phyloP scores from a whole-genome alignment of 2,797 vertebrate genomes.

The Polyboroides typus region DNA sequence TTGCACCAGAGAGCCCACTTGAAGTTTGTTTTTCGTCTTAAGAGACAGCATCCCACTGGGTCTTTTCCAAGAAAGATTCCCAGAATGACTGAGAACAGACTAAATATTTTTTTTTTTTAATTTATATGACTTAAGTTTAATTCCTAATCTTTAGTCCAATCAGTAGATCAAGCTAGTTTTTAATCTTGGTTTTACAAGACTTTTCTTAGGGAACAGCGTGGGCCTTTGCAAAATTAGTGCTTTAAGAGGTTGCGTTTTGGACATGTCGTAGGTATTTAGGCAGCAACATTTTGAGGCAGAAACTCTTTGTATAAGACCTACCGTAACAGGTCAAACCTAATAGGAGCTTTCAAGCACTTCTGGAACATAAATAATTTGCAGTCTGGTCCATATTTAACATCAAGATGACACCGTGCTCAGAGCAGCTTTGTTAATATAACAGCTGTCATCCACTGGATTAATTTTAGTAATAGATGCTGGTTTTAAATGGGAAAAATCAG shows the following conservation, averaged over 20 bases:
- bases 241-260: not conserved
- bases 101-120: not conserved
- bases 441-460: not conserved
- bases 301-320: not conserved
- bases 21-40: not conserved
- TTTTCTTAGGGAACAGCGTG: not conserved
- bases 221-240: not conserved
- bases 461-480: not conserved
- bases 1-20: not conserved
- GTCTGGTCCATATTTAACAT: not conserved
- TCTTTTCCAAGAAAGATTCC: not conserved
- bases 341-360: not conserved
- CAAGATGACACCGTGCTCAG: not conserved
- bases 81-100: not conserved
- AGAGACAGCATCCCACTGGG: not conserved
- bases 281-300: not conserved
- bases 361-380: not conserved
- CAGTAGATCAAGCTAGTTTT: not conserved
- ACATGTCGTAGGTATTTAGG: not conserved
- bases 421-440: slow-evolving; percentile 18
- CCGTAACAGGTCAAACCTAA: not conserved
- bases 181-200: not conserved
- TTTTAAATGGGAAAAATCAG: not conserved
- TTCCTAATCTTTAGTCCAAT: not conserved
- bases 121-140: not conserved